Evolutionary conservation across 2,113 vertebrate species (phyloP).

Genomic region (Gallinago jamesoni): DNA sequence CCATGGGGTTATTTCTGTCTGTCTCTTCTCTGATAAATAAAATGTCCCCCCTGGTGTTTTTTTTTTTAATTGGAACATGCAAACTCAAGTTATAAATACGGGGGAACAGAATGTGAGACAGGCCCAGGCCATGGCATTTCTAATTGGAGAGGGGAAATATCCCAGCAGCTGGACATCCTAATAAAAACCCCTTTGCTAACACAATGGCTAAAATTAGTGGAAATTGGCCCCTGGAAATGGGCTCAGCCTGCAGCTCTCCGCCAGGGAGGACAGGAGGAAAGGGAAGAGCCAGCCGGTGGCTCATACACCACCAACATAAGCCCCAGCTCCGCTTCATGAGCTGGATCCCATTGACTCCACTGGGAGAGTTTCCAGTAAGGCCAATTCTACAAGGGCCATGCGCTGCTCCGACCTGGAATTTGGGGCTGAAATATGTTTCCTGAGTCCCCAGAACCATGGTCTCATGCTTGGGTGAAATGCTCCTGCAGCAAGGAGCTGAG

Average conservation of each 20-base stretch:
- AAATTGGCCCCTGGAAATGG: constrained; percentile 2
- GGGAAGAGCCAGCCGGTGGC: background rate
- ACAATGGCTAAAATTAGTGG: constrained; percentile 72
- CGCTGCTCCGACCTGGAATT: background rate
- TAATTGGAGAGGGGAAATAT: constrained; percentile 69
- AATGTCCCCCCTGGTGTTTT: background rate
- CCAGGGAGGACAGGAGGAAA: background rate
- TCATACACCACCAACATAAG: background rate
- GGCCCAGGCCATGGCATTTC: constrained; percentile 44
- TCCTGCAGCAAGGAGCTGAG: background rate
- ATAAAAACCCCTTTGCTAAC: constrained; percentile 65
- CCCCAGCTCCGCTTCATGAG: background rate
- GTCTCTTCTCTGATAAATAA: constrained; percentile 31
- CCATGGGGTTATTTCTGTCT: constrained; percentile 7
- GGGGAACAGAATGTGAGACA: constrained; percentile 76
- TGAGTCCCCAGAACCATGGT: background rate
- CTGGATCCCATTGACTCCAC: background rate
- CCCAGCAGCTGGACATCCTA: constrained; percentile 75
- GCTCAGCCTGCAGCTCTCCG: background rate
- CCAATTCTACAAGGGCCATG: background rate
- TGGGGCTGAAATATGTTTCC: background rate
- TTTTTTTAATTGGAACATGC: constrained; percentile 49
- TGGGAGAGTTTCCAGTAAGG: background rate
- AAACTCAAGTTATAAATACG: constrained; percentile 77
- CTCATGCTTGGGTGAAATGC: background rate